Base-by-base conservation (phyloP, 2,888 invertebrate species). In the Andrena haemorrhoa region DNA sequence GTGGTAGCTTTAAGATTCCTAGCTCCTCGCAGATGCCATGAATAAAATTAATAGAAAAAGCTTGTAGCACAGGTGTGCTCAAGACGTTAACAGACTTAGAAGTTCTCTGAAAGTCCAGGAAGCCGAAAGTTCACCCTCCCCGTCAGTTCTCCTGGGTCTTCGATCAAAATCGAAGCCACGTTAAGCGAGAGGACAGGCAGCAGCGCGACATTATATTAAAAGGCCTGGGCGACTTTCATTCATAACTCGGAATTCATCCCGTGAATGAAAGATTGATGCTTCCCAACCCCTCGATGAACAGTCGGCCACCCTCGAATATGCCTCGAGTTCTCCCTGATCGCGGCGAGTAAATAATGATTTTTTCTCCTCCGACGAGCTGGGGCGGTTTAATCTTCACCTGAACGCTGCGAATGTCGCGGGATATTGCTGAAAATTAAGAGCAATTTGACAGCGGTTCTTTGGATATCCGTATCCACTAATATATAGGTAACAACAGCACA, bases 161-260 rank as follows among this genome's bases (percentile, higher is more conserved):
- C 91, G 89, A 91, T 92, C 91, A 91, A 90, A 90, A 91, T 92
- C 85, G 89, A 89, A 91, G 88, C 75, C 86, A 75, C 91, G 87
- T 91, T 91, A 91, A 81, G 90, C 82, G 87, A 78, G 26, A 75
- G 83, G 75, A 75, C 83, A 73, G 70, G 72, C 41, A 41, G 41
- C 79, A 74, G 71, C 82, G 77, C 74, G 83, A 75, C 63, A 83
- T 84, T 83, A 88, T 90, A 90, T 89, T 88, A 88, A 89, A 87
- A 86, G 83, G 65, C 69, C 75, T 31, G 76, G 64, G 61, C 75
- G 76, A 86, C 80, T 90, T 90, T 87, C 90, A 90, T 90, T 90
- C 91, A 89, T 86, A 90, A 91, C 88, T 85, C 82, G 81, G 83
- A 72, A 89, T 85, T 86, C 86, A 79, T 73, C 86, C 84, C 82